Percentiles rank a stretch among this genome's conserved stretches.
Evolutionary conservation across 2,888 invertebrate genomes (phyloP).

Genomic region (Platycheirus rosarum): DNA sequence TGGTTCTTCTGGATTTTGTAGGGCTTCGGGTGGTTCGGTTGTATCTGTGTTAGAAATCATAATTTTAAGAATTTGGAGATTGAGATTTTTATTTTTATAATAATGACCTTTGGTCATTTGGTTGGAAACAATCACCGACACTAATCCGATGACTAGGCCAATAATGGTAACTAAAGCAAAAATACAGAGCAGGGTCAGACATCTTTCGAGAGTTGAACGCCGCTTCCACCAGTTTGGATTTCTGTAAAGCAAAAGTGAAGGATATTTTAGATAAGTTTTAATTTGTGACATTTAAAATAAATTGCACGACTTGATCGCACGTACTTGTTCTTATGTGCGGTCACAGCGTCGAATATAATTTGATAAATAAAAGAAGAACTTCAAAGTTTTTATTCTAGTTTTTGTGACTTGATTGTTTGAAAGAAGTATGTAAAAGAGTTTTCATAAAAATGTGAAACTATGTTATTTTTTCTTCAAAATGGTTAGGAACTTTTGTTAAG

Average conservation of each 20-base stretch:
- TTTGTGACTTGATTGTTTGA: too few relatives aligned
- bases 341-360: too few relatives aligned
- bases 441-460: too few relatives aligned
- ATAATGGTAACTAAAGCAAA: slow-evolving; percentile 85
- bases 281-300: too few relatives aligned
- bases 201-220: slow-evolving; percentile 88
- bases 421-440: too few relatives aligned
- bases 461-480: too few relatives aligned
- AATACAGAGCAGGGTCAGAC: slow-evolving; percentile 85
- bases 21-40: slow-evolving; percentile 76
- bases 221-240: slow-evolving; percentile 93
- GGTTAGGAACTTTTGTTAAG: too few relatives aligned
- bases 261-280: neutral
- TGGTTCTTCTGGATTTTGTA: slow-evolving; percentile 78
- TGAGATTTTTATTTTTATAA: neutral
- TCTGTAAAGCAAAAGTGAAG: slow-evolving; percentile 83
- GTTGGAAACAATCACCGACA: slow-evolving; percentile 83
- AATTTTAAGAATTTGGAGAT: neutral
- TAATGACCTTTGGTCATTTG: slow-evolving; percentile 78
- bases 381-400: too few relatives aligned
- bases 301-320: too few relatives aligned
- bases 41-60: slow-evolving; percentile 2
- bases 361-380: too few relatives aligned
- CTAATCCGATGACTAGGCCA: slow-evolving; percentile 86
- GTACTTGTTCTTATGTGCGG: too few relatives aligned